These are phyloP conservation scores for Cassiopea xamachana DNA, from an alignment of 30 jellyfish, hydroid and myxozoan genomes.

Conservation along the genomic window DNA sequence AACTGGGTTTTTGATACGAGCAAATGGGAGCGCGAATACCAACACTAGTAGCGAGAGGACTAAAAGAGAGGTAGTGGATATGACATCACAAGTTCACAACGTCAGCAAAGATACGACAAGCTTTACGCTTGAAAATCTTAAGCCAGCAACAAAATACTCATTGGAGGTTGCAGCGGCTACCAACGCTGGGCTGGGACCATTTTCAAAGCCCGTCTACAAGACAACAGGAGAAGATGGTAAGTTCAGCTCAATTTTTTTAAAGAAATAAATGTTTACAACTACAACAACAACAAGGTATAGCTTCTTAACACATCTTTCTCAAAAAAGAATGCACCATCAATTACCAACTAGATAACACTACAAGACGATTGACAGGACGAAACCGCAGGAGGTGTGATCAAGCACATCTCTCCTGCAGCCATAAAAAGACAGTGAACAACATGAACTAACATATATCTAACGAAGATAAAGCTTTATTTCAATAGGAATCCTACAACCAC, in stretches of 20 bases:
- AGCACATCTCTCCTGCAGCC: too few relatives aligned
- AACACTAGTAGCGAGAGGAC: constrained; percentile 27
- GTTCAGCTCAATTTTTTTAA: neutral
- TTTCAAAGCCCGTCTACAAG: constrained; percentile 49
- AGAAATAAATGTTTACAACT: too few relatives aligned
- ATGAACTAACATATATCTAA: too few relatives aligned
- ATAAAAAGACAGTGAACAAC: too few relatives aligned
- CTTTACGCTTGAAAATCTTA: constrained; percentile 63
- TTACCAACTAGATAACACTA: too few relatives aligned
- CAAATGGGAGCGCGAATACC: neutral
- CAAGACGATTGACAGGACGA: too few relatives aligned
- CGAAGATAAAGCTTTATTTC: too few relatives aligned
- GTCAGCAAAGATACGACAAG: constrained; percentile 32
- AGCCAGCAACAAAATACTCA: constrained; percentile 75
- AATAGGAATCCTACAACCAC: too few relatives aligned
- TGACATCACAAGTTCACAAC: constrained; percentile 10
- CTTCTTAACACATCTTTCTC: too few relatives aligned
- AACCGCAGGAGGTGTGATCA: too few relatives aligned
- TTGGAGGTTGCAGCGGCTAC: constrained; percentile 72
- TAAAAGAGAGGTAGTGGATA: constrained; percentile 10
- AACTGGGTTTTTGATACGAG: constrained; percentile 55
- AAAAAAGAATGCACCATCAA: too few relatives aligned
- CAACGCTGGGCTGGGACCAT: constrained; percentile 79
- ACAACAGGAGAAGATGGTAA: constrained; percentile 70
- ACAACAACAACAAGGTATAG: too few relatives aligned